A percentile compares a stretch with the other conserved stretches of the same genome.
Conservation (phyloP, 2,113 vertebrate species). For the Orthonyx spaldingii region DNA sequence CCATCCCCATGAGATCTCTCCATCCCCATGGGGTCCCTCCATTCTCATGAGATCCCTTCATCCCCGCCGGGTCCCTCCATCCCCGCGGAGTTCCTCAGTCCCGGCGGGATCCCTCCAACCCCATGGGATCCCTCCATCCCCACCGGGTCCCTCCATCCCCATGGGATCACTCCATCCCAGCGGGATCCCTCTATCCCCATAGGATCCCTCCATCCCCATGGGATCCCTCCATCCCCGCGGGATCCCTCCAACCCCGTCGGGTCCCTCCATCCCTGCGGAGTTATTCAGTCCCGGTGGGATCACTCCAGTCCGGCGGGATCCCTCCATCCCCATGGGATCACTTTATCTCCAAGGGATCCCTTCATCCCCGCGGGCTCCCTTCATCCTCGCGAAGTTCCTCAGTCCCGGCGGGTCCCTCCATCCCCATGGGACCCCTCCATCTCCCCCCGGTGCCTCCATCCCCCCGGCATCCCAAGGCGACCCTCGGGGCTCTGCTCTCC, state of each 20-base stretch:
- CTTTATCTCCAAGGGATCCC: background rate
- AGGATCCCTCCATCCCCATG: accelerated
- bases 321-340: accelerated
- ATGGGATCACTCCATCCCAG: background rate
- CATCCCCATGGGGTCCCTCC: accelerated
- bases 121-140: background rate
- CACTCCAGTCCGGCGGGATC: too few relatives aligned
- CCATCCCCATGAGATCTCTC: background rate
- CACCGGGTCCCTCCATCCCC: background rate
- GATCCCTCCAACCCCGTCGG: too few relatives aligned
- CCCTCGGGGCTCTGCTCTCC: background rate
- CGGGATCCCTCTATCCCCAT: background rate
- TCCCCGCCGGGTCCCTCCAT: accelerated
- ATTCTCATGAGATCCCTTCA: accelerated
- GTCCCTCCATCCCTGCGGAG: too few relatives aligned
- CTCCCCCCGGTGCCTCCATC: too few relatives aligned
- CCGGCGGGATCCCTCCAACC: background rate
- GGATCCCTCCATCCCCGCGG: too few relatives aligned
- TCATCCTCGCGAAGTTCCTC: too few relatives aligned
- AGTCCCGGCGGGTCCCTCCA: background rate
- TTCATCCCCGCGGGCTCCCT: background rate
- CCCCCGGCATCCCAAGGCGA: background rate
- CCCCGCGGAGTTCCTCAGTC: background rate
- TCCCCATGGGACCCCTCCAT: background rate
- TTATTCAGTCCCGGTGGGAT: too few relatives aligned